Base-by-base conservation (phyloP, 2,797 vertebrate genomes). In the Benthosema pterotum region DNA sequence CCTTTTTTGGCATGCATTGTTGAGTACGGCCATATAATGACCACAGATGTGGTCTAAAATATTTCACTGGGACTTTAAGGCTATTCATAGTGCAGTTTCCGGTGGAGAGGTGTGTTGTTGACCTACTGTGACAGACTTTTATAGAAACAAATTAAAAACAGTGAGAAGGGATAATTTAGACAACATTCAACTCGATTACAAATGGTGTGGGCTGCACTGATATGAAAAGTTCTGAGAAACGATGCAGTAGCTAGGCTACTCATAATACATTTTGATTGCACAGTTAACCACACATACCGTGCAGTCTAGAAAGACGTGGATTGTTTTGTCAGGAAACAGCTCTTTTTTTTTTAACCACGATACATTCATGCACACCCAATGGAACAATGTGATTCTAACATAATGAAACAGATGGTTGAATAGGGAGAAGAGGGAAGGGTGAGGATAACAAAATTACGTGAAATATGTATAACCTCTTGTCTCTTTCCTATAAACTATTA, bases 381-480 rank as follows among this genome's bases (percentile, higher is more conserved):
- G 67, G 48, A 71, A 62, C 66, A 83, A 87, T 79, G 63, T n/a
- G 71, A 74, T 80, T 79, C 78, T 19, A 77, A 81, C 77, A 83
- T 89, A 89, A 86, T 74, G 77, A 89, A 84, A 84, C 62, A 59
- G 72, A 88, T 77, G 50, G 65, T 80, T 74, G 78, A 81, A 68
- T 60, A 65, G 72, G 78, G 75, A 55, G 71, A 66, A 62, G 83
- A 83, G 89, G 87, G 82, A 89, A 83, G 89, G 87, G 82, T 88
- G 88, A 80, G 79, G 80, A 87, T 86, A 88, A 87, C 83, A 89
- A 86, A 91, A 89, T 88, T 79, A 92, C 84, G 87, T 90, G 86
- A 91, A 93, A 92, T 92, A 90, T 92, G 91, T 87, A 90, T 90
- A 92, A 89, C 88, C 83, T 85, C 79, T n/a, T 76, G 72, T 80